A percentile compares a stretch with the other conserved stretches of the same genome.
Conservation (phyloP, 2,888 invertebrate species). For the Chalcosyrphus nemorum region DNA sequence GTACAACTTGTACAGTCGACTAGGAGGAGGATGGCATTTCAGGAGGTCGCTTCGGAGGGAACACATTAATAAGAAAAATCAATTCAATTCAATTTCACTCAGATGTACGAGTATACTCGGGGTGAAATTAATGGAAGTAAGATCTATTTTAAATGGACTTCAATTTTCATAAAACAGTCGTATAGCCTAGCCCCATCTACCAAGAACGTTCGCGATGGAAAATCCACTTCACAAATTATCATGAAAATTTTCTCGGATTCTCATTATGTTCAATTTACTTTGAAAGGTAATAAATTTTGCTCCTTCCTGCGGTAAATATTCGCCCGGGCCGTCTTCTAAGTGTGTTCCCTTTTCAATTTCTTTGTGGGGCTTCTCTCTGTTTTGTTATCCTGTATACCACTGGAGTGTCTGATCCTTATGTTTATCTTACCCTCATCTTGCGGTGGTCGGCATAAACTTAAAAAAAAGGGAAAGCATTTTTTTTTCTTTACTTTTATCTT, state of each 20-base stretch:
- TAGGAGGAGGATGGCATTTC: background rate
- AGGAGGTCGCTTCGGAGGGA: too few species aligned
- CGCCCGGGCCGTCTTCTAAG: slow-evolving; percentile 26
- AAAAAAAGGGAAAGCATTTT: slow-evolving; percentile 63
- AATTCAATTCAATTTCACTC: slow-evolving; percentile 68
- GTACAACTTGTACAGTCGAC: too few species aligned
- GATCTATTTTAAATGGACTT: slow-evolving; percentile 66
- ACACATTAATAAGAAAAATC: slow-evolving; percentile 53
- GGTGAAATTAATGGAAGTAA: slow-evolving; percentile 60
- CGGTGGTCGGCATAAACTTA: slow-evolving; percentile 55
- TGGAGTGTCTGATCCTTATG: slow-evolving; percentile 57
- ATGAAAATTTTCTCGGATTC: slow-evolving; percentile 66
- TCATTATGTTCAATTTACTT: slow-evolving; percentile 73
- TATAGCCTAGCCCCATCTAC: background rate
- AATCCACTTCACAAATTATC: slow-evolving; percentile 72
- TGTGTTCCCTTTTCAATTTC: slow-evolving; percentile 56
- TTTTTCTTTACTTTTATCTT: slow-evolving; percentile 46
- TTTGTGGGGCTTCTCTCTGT: slow-evolving; percentile 16
- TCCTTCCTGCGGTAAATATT: slow-evolving; percentile 62
- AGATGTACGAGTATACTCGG: slow-evolving; percentile 46
- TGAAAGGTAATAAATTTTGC: slow-evolving; percentile 71
- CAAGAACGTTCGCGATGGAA: slow-evolving; percentile 20
- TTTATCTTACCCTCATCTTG: slow-evolving; percentile 62
- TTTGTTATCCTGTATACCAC: slow-evolving; percentile 34
- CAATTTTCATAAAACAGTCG: slow-evolving; percentile 62